Percentiles rank a stretch among this genome's conserved stretches.
phyloP scores from a whole-genome alignment of 2,888 invertebrate species.

The Erebia epiphron region DNA sequence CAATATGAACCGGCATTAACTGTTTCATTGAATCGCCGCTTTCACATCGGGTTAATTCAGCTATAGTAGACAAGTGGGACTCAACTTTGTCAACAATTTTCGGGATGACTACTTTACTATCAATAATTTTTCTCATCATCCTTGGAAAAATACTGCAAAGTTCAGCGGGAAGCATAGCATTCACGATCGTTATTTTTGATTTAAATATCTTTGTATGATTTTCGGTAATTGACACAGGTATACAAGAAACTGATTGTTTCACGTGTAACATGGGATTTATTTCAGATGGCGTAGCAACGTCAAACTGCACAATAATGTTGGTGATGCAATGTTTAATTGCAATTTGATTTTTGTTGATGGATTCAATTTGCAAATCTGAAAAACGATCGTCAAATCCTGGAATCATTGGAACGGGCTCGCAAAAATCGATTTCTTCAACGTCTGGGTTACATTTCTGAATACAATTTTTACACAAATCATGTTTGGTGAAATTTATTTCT shows the following conservation, averaged over 20 bases:
- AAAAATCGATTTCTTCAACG: slow-evolving; percentile 10
- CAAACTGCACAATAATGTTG: slow-evolving; percentile 67
- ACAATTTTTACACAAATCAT: slow-evolving; percentile 51
- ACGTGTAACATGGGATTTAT: slow-evolving; percentile 36
- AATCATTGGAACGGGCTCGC: slow-evolving; percentile 40
- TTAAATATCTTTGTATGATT: slow-evolving; percentile 60
- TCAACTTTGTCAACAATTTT: slow-evolving; percentile 42
- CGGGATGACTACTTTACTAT: slow-evolving; percentile 39
- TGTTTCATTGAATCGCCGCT: slow-evolving; percentile 9
- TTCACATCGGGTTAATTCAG: slow-evolving; percentile 21
- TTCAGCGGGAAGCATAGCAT: slow-evolving; percentile 68
- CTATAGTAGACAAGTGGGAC: slow-evolving; percentile 35
- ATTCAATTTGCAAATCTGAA: slow-evolving; percentile 42
- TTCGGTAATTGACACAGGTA: slow-evolving; percentile 50
- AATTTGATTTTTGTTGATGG: slow-evolving; percentile 54
- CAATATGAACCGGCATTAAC: slow-evolving; percentile 16
- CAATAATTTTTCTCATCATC: slow-evolving; percentile 55
- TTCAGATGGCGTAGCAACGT: slow-evolving; percentile 54
- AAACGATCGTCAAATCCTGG: slow-evolving; percentile 60
- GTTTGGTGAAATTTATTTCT: slow-evolving; percentile 30
- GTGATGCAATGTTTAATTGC: slow-evolving; percentile 63
- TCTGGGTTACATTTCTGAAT: neutral
- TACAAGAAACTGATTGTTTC: slow-evolving; percentile 48
- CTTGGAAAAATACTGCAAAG: slow-evolving; percentile 68
- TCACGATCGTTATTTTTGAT: slow-evolving; percentile 62